Evolutionary conservation across 2,797 vertebrate genomes (phyloP).

Genomic region (Sebastes trivittatus): DNA sequence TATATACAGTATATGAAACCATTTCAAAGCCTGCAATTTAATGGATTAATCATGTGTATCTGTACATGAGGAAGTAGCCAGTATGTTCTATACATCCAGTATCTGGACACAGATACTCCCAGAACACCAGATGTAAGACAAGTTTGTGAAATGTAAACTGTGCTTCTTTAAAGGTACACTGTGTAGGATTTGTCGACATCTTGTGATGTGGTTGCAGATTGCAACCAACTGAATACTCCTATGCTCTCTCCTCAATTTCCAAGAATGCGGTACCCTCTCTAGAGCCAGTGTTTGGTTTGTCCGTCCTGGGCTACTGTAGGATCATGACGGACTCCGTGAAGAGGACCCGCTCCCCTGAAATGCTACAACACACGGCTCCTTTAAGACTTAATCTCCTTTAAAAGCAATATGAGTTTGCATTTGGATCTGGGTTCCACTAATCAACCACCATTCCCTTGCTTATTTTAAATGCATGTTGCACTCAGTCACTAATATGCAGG

Average conservation of each 20-base stretch:
- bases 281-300: too few relatives aligned
- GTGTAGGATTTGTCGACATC: too few relatives aligned
- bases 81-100: neutral
- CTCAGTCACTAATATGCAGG: neutral
- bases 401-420: neutral
- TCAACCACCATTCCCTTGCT: neutral
- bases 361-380: too few relatives aligned
- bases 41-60: neutral
- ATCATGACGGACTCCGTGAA: too few relatives aligned
- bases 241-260: too few relatives aligned
- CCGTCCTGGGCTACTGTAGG: too few relatives aligned
- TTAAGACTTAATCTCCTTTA: neutral
- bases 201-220: too few relatives aligned
- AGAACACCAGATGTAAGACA: neutral
- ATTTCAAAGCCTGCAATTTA: neutral
- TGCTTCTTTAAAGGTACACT: neutral
- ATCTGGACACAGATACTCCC: neutral
- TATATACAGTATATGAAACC: neutral
- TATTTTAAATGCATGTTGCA: conserved; percentile 7
- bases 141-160: neutral
- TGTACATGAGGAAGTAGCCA: neutral
- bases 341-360: too few relatives aligned
- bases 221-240: too few relatives aligned
- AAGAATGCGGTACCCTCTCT: too few relatives aligned
- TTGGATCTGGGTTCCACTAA: neutral